phyloP scores from a whole-genome alignment of 1,140 invertebrate species.

The Ptiloglossa arizonensis region DNA sequence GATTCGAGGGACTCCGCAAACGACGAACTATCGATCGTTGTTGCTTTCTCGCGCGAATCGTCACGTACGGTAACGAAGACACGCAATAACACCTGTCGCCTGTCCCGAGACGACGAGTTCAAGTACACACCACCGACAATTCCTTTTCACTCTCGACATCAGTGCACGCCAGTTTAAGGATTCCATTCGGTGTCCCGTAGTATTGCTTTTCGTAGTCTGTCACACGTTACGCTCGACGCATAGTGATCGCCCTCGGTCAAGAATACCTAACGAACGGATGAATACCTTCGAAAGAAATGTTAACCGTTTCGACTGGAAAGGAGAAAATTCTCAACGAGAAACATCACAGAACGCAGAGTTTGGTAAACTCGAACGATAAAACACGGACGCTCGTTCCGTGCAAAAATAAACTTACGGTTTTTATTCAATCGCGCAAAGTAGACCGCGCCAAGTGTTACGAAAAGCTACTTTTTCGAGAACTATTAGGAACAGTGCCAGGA shows the following conservation, averaged over 20 bases:
- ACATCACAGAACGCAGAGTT: background rate
- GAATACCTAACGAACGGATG: slow-evolving; percentile 60
- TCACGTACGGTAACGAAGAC: slow-evolving; percentile 32
- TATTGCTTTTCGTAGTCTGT: slow-evolving; percentile 67
- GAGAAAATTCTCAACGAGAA: background rate
- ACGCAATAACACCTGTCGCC: slow-evolving; percentile 58
- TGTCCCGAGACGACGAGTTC: slow-evolving; percentile 22
- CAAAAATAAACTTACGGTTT: too few relatives aligned
- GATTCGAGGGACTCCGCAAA: background rate
- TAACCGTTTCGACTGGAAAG: slow-evolving; percentile 23
- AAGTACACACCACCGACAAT: slow-evolving; percentile 35
- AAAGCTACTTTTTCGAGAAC: too few relatives aligned
- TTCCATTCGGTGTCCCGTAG: slow-evolving; percentile 55
- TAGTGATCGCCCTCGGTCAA: slow-evolving; percentile 55
- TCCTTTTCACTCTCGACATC: slow-evolving; percentile 61
- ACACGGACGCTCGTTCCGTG: too few relatives aligned
- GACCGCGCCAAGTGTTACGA: too few relatives aligned
- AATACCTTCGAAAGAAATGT: slow-evolving; percentile 51
- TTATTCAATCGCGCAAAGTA: too few relatives aligned
- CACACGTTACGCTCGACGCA: slow-evolving; percentile 62
- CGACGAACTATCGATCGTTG: slow-evolving; percentile 18
- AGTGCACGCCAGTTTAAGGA: slow-evolving; percentile 52
- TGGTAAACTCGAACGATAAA: too few relatives aligned
- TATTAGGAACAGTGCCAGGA: too few relatives aligned
- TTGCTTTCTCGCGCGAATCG: slow-evolving; percentile 1